Conservation (phyloP, 37 sponge, comb jelly and placozoan genomes). For the Hormiphora californensis region DNA sequence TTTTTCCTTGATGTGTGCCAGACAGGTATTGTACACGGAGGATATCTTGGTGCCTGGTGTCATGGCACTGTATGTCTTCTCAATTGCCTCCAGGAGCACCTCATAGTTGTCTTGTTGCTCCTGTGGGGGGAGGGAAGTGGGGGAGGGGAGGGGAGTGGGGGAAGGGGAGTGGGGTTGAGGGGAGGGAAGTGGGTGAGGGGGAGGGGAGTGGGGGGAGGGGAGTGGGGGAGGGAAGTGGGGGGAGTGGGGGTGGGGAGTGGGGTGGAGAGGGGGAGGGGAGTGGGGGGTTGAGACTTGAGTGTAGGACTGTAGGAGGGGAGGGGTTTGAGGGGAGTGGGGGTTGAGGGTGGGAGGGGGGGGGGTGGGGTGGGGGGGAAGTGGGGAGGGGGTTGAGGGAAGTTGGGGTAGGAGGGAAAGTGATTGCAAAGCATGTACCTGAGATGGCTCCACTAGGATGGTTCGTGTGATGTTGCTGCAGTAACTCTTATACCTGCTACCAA, state of each 20-base stretch:
- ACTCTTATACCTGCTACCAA: conserved; percentile 85
- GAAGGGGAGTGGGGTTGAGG: not conserved
- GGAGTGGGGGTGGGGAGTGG: too few species aligned
- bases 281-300: not conserved
- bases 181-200: not conserved
- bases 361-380: not conserved
- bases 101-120: conserved; percentile 77
- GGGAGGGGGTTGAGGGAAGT: not conserved
- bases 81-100: conserved; percentile 72
- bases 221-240: not conserved
- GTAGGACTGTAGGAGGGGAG: not conserved
- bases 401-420: not conserved
- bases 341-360: not conserved
- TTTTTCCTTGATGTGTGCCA: conserved; percentile 59
- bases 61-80: conserved; percentile 47
- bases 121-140: conserved; percentile 55
- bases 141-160: not conserved
- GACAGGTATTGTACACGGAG: conserved; percentile 66
- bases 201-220: not conserved
- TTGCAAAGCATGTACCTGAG: conserved; percentile 61
- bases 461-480: conserved; percentile 90
- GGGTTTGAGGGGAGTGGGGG: not conserved
- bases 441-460: conserved; percentile 89
- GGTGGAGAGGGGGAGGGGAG: not conserved
- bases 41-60: conserved; percentile 61